phyloP scores from a whole-genome alignment of 2,888 invertebrate genomes.

The Pseudococcus viburni region DNA sequence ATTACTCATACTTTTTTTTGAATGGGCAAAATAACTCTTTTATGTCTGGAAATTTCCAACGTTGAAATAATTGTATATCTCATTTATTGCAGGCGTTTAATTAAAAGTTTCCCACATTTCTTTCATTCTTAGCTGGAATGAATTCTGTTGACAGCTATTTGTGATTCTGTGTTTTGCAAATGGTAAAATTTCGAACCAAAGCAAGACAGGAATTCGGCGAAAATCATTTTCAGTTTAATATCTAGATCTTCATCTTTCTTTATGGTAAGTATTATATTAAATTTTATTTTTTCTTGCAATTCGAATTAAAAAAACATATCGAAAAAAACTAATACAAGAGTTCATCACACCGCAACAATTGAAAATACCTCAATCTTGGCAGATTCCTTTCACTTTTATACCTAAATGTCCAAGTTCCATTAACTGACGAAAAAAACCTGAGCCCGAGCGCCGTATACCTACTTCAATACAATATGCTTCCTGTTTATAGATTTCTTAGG shows the following conservation, averaged over 20 bases:
- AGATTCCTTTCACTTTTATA: slow-evolving; percentile 45
- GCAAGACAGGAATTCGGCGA: too few relatives aligned
- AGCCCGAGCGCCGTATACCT: slow-evolving; percentile 9
- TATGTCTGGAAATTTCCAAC: background rate
- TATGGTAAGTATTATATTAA: too few relatives aligned
- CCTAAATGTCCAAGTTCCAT: slow-evolving; percentile 3
- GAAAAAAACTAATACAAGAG: background rate
- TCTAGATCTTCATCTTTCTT: too few relatives aligned
- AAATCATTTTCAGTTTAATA: too few relatives aligned
- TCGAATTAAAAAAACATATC: background rate
- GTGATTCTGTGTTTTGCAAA: too few relatives aligned
- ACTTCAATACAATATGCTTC: slow-evolving; percentile 53
- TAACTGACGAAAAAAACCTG: background rate
- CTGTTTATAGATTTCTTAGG: slow-evolving; percentile 60
- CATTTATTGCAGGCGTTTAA: background rate
- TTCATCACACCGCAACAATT: background rate
- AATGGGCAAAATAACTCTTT: slow-evolving; percentile 34
- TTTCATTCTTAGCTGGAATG: background rate
- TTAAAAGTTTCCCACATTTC: background rate
- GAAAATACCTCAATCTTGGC: background rate
- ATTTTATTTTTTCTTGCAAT: background rate
- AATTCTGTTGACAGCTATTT: too few relatives aligned
- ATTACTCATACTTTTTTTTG: background rate
- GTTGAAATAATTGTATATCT: background rate
- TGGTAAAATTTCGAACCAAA: too few relatives aligned